These are phyloP conservation scores for Matsumyia berberina DNA, from an alignment of 2,888 invertebrate species.

Conservation along the genomic window DNA sequence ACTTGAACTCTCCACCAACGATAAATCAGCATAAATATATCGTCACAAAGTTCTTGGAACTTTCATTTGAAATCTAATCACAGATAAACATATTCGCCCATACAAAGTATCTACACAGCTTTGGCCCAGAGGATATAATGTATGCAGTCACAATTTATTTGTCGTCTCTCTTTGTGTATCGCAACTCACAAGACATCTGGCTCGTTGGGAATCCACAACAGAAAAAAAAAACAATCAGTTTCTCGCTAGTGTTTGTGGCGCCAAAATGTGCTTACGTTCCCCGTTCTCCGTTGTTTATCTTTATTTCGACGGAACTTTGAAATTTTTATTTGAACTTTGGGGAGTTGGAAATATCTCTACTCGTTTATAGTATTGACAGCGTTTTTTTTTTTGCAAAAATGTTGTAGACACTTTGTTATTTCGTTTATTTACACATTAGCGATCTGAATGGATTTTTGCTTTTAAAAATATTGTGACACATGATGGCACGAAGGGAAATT, in stretches of 20 bases:
- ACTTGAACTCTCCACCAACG: slow-evolving; percentile 6
- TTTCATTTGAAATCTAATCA: slow-evolving; percentile 31
- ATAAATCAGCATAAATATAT: slow-evolving; percentile 43
- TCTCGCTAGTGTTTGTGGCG: slow-evolving; percentile 28
- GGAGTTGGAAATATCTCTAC: background rate
- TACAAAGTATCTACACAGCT: background rate
- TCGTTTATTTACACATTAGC: too few relatives aligned
- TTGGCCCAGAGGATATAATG: background rate
- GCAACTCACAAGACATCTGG: slow-evolving; percentile 19
- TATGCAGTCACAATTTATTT: slow-evolving; percentile 3
- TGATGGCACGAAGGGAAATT: too few relatives aligned
- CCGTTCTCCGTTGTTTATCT: background rate
- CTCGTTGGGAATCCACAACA: slow-evolving; percentile 1
- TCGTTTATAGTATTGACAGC: too few relatives aligned
- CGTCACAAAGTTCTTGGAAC: slow-evolving; percentile 28
- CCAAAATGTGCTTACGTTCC: slow-evolving; percentile 18
- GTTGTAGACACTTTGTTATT: too few relatives aligned
- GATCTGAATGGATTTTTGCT: too few relatives aligned
- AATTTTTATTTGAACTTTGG: background rate
- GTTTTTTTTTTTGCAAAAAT: too few relatives aligned
- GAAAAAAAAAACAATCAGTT: slow-evolving; percentile 2
- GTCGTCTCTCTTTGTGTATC: background rate
- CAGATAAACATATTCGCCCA: slow-evolving; percentile 12
- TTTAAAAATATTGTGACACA: too few relatives aligned
- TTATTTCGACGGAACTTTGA: slow-evolving; percentile 5